Conservation (phyloP, 2,113 vertebrate species). For the Urocitellus parryii region DNA sequence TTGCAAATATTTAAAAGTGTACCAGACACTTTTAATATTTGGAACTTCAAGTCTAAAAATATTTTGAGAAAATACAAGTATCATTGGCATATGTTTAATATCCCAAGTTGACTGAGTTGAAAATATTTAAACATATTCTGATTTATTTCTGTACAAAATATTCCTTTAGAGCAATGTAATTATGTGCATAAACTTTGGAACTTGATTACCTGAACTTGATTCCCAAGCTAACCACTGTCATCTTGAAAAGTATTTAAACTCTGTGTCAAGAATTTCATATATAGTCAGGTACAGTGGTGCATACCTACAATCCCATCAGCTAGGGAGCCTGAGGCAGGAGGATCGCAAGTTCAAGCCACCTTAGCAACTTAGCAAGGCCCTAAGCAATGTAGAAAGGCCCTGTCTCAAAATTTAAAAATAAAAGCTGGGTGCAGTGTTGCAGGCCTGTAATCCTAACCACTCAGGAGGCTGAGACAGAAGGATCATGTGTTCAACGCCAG, state of each 20-base stretch:
- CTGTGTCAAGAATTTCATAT: not conserved
- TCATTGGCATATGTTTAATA: not conserved
- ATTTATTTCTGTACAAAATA: not conserved
- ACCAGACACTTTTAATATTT: conserved; percentile 5
- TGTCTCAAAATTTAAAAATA: no score
- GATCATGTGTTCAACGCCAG: no score
- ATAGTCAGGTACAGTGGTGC: not conserved
- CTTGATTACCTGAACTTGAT: not conserved
- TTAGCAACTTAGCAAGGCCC: no score
- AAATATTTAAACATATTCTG: not conserved
- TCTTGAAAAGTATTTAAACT: not conserved
- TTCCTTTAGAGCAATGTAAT: not conserved
- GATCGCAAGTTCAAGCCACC: no score
- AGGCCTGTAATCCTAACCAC: no score
- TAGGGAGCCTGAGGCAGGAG: no score
- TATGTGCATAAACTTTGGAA: not conserved
- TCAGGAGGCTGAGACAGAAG: no score
- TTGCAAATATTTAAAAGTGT: conserved; percentile 11
- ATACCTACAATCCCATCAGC: no score
- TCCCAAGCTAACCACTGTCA: not conserved
- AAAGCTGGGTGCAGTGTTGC: no score
- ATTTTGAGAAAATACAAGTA: not conserved
- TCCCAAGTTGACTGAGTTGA: not conserved
- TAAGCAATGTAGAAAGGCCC: no score
- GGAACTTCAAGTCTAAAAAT: not conserved